Conservation (phyloP, 2,888 invertebrate species). For the Diogma glabrata region DNA sequence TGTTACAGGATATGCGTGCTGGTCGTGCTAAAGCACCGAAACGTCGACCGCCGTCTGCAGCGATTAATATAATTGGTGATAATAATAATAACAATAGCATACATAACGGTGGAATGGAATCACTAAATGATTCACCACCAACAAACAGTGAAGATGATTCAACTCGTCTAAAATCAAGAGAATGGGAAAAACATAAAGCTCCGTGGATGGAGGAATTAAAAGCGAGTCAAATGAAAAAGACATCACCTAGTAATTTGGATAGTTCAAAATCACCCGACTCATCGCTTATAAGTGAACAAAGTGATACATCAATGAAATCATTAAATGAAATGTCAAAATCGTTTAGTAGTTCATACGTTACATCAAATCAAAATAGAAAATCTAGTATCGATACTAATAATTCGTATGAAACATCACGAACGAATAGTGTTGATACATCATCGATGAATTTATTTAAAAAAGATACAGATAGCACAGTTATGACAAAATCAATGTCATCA, state of each 20-base stretch:
- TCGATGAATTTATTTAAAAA: no score
- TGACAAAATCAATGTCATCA: slow-evolving; percentile 17
- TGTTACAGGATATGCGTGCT: slow-evolving; percentile 53
- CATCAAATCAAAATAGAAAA: not conserved
- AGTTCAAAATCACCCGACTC: slow-evolving; percentile 11
- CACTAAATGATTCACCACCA: slow-evolving; percentile 6
- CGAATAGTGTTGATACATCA: slow-evolving; percentile 8
- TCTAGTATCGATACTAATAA: slow-evolving; percentile 8
- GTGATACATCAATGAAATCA: not conserved
- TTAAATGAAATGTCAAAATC: slow-evolving; percentile 15
- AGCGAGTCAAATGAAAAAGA: slow-evolving; percentile 49
- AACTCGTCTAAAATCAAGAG: slow-evolving; percentile 51
- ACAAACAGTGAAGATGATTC: slow-evolving; percentile 28
- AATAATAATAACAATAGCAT: slow-evolving; percentile 30
- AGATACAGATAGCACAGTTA: slow-evolving; percentile 10
- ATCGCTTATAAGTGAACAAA: not conserved
- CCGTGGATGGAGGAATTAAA: slow-evolving; percentile 78
- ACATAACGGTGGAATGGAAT: slow-evolving; percentile 27
- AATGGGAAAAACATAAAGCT: slow-evolving; percentile 60
- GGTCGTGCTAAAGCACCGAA: slow-evolving; percentile 45
- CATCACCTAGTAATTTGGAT: slow-evolving; percentile 29
- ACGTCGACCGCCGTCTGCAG: slow-evolving; percentile 47
- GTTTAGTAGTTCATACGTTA: slow-evolving; percentile 14
- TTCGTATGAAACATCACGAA: slow-evolving; percentile 4
- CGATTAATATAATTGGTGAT: slow-evolving; percentile 31